Percentiles rank a stretch among this genome's conserved stretches.
These are phyloP conservation scores for Lineus longissimus DNA, from an alignment of 1,140 invertebrate genomes.

Conservation along the genomic window DNA sequence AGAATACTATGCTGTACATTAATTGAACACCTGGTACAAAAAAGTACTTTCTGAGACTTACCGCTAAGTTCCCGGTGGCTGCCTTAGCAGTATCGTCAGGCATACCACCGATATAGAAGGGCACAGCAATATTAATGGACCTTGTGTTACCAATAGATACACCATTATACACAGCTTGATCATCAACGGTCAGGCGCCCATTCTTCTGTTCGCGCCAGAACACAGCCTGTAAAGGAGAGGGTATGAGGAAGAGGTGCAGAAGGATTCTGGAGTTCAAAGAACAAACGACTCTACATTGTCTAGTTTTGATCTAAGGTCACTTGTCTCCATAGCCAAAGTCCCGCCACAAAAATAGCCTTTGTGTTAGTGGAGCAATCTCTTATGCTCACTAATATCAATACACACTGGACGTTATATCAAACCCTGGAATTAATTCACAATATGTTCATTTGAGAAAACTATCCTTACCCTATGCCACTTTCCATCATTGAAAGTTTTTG, in stretches of 20 bases:
- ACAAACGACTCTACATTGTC: too few species aligned
- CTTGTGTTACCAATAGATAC: slow-evolving; percentile 58
- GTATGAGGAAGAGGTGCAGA: too few species aligned
- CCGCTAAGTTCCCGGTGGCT: slow-evolving; percentile 44
- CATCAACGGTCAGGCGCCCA: slow-evolving; percentile 69
- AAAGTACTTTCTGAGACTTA: too few species aligned
- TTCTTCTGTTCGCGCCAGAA: slow-evolving; percentile 50
- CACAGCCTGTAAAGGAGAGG: slow-evolving; percentile 49
- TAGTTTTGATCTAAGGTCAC: too few species aligned
- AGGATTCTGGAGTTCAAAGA: too few species aligned
- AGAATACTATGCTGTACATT: too few species aligned
- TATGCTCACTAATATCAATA: too few species aligned
- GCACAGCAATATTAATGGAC: slow-evolving; percentile 64
- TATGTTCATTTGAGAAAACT: neutral
- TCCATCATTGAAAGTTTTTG: slow-evolving; percentile 69
- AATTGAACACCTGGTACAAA: too few species aligned
- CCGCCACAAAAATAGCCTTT: too few species aligned
- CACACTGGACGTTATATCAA: too few species aligned
- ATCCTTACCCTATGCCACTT: slow-evolving; percentile 71
- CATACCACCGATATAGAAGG: slow-evolving; percentile 78
- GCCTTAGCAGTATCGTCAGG: slow-evolving; percentile 31
- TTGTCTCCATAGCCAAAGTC: too few species aligned
- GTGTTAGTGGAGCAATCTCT: too few species aligned
- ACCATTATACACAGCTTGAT: slow-evolving; percentile 58
- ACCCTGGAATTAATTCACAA: neutral